phyloP scores from a whole-genome alignment of 2,113 vertebrate species.

The Perca schrenkii region DNA sequence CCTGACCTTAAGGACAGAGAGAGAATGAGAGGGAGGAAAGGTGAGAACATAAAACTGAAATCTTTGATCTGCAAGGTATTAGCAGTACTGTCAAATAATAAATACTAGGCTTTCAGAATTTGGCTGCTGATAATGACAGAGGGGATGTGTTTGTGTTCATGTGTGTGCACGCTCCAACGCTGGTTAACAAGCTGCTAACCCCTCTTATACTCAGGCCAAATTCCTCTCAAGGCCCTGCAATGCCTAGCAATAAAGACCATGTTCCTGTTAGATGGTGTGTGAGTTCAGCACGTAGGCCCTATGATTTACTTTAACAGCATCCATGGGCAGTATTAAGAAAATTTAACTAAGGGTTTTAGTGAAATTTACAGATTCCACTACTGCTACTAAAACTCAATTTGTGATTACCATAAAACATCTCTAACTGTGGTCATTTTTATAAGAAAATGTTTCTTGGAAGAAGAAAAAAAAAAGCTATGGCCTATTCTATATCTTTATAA shows the following conservation, averaged over 20 bases:
- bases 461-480: neutral
- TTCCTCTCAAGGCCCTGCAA: constrained; percentile 46
- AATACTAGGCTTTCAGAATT: neutral
- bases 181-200: constrained; percentile 67
- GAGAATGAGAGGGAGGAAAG: neutral
- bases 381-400: neutral
- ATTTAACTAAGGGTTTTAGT: neutral
- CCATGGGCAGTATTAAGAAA: neutral
- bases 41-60: neutral
- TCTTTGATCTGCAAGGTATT: neutral
- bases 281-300: neutral
- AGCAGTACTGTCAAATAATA: neutral
- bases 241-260: constrained; percentile 18
- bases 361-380: neutral
- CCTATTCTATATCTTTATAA: neutral
- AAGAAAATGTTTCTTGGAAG: neutral
- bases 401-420: neutral
- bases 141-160: neutral
- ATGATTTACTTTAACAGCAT: neutral
- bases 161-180: neutral
- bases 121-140: constrained; percentile 4
- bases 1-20: neutral
- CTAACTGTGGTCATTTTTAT: neutral
- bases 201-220: constrained; percentile 54
- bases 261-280: constrained; percentile 13